These are phyloP conservation scores for Apis cerana DNA, from an alignment of 1,140 invertebrate species.

Conservation along the genomic window DNA sequence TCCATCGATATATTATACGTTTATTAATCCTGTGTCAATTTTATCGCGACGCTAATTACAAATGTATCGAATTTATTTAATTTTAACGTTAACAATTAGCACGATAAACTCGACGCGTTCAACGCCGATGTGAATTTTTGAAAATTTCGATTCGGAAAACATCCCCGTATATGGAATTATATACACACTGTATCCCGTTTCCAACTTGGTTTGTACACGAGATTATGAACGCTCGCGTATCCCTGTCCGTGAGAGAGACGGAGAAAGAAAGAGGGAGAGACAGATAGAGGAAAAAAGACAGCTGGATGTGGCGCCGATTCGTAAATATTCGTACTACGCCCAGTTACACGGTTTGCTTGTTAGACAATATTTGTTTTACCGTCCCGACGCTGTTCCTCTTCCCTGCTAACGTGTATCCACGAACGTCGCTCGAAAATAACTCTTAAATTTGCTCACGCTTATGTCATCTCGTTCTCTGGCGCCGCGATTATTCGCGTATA, in stretches of 20 bases:
- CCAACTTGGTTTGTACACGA: conserved; percentile 32
- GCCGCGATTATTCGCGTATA: background rate
- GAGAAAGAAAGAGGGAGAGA: background rate
- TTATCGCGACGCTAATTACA: too few species aligned
- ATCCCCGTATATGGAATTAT: background rate
- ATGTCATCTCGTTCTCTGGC: background rate
- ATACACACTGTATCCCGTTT: conserved; percentile 13
- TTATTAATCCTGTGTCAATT: too few species aligned
- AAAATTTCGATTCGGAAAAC: background rate
- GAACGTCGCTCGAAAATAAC: background rate
- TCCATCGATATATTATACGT: too few species aligned
- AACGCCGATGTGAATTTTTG: too few species aligned
- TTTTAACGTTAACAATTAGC: background rate
- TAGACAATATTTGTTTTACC: conserved; percentile 26
- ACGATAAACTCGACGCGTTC: background rate
- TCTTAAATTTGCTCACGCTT: conserved; percentile 24
- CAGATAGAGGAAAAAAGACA: background rate
- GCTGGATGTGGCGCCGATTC: background rate
- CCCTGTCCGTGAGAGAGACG: background rate
- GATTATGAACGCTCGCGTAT: conserved; percentile 1
- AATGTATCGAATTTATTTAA: background rate
- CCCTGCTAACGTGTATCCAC: background rate
- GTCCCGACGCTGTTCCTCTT: background rate
- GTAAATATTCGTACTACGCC: conserved; percentile 8
- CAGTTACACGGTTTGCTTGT: background rate